These are phyloP conservation scores for Enoplosus armatus DNA, from an alignment of 2,797 vertebrate genomes.

Conservation along the genomic window DNA sequence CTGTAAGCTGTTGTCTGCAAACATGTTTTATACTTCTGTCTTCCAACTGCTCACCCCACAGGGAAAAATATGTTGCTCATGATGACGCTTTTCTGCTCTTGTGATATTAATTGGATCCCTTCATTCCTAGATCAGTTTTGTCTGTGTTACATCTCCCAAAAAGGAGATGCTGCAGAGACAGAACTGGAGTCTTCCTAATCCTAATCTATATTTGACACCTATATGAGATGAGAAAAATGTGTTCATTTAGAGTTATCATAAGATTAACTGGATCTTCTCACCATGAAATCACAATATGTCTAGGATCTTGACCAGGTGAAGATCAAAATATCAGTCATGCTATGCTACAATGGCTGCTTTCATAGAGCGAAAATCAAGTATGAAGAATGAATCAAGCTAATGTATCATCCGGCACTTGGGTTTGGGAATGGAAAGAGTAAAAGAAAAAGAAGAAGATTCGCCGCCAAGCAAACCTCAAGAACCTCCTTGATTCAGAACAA, in stretches of 20 bases:
- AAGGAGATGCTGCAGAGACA: conserved; percentile 14
- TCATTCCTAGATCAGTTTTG: conserved; percentile 23
- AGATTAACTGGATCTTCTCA: conserved; percentile 1
- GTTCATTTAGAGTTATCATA: neutral
- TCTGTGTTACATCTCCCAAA: neutral
- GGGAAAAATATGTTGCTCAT: conserved; percentile 33
- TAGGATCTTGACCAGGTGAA: neutral
- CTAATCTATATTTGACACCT: neutral
- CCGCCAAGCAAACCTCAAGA: neutral
- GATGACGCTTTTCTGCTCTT: conserved; percentile 23
- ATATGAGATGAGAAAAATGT: neutral
- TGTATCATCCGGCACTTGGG: neutral
- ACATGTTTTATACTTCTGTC: conserved; percentile 36
- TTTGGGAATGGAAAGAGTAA: neutral
- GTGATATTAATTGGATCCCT: conserved; percentile 29
- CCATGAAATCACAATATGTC: conserved; percentile 9
- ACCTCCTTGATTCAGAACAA: neutral
- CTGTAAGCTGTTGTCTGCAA: conserved; percentile 21
- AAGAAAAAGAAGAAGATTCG: neutral
- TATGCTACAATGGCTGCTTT: neutral
- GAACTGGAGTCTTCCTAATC: neutral
- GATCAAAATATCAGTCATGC: neutral
- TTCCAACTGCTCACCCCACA: conserved; percentile 43
- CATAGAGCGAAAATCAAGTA: neutral
- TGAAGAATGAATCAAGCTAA: no score